phyloP scores from a whole-genome alignment of 2,113 vertebrate species.

The Phyllostomus discolor region DNA sequence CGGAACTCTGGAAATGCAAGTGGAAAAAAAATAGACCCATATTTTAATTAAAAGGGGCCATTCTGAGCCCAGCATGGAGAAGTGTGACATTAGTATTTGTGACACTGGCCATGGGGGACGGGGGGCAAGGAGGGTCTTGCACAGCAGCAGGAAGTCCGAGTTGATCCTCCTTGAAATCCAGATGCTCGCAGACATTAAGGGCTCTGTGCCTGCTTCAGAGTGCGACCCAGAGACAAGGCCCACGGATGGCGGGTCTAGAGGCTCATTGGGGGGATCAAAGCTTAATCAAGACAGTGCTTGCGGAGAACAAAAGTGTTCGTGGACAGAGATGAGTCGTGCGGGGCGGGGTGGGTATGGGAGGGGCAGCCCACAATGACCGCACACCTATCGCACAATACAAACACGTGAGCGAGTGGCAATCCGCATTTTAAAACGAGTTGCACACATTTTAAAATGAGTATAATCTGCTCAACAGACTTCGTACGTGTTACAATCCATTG shows the following conservation, averaged over 20 bases:
- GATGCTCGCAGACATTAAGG: constrained; percentile 63
- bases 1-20: constrained; percentile 51
- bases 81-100: constrained; percentile 61
- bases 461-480: constrained; percentile 43
- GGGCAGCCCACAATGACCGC: neutral
- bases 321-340: neutral
- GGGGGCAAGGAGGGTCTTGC: constrained; percentile 50
- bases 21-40: constrained; percentile 53
- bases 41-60: constrained; percentile 69
- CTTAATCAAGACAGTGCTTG: neutral
- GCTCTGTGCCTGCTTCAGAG: constrained; percentile 64
- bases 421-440: neutral
- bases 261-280: constrained; percentile 30
- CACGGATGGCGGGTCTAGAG: neutral
- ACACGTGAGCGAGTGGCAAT: constrained; percentile 6
- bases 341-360: neutral
- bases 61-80: constrained; percentile 66
- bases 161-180: constrained; percentile 62
- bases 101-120: constrained; percentile 44
- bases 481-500: neutral
- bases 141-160: constrained; percentile 53
- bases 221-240: constrained; percentile 36
- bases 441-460: constrained; percentile 25
- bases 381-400: constrained; percentile 23
- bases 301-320: neutral